phyloP scores from a whole-genome alignment of 1,140 invertebrate genomes.

The Protaetia brevitarsis region DNA sequence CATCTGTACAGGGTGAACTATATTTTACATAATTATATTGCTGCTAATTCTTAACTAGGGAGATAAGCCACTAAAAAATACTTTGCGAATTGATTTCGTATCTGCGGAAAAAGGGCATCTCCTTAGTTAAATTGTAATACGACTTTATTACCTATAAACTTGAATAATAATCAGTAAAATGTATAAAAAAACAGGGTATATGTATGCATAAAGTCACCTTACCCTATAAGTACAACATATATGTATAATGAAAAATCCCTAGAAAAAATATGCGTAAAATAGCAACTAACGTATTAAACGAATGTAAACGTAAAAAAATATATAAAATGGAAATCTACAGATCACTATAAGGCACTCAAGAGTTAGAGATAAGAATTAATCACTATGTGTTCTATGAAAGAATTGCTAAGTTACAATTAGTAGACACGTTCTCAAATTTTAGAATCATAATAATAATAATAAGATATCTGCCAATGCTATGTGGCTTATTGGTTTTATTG shows the following conservation, averaged over 20 bases:
- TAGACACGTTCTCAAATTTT: too few relatives aligned
- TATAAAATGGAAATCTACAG: conserved; percentile 7
- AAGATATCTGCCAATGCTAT: too few relatives aligned
- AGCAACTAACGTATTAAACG: background rate
- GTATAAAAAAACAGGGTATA: too few relatives aligned
- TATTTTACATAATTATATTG: background rate
- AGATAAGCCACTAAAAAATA: background rate
- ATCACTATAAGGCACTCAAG: conserved; percentile 8
- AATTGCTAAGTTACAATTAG: background rate
- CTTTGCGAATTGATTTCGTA: background rate
- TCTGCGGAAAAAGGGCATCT: background rate
- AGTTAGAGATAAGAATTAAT: background rate
- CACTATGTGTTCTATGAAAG: background rate
- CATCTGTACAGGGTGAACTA: background rate
- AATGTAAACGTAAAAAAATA: conserved; percentile 12
- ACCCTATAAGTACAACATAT: too few relatives aligned
- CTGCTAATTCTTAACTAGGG: background rate
- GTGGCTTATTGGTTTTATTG: too few relatives aligned
- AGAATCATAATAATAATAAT: too few relatives aligned
- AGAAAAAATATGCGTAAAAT: background rate
- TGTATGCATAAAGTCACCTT: too few relatives aligned
- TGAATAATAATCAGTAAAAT: too few relatives aligned
- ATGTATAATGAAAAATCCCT: too few relatives aligned
- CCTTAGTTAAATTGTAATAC: background rate
- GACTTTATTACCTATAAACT: too few relatives aligned